Percentiles rank a stretch among this genome's conserved stretches.
Conservation (phyloP, 2,888 invertebrate species). For the Apamea epomidion region DNA sequence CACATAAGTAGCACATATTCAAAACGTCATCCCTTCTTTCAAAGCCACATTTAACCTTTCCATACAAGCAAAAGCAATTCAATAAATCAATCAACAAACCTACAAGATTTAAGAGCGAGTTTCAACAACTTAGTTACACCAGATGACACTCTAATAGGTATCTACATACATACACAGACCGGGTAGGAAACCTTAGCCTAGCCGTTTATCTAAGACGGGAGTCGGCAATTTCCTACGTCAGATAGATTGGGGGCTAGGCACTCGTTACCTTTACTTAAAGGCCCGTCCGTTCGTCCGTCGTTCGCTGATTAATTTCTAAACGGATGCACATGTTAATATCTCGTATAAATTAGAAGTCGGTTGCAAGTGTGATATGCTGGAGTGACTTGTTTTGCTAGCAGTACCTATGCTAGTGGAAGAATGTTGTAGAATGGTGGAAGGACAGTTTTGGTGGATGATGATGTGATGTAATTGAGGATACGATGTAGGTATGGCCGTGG, state of each 20-base stretch:
- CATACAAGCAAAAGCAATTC: conserved; percentile 8
- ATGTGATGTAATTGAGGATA: conserved; percentile 15
- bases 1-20: not conserved
- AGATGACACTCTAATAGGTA: conserved; percentile 69
- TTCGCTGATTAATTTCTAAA: conserved; percentile 80
- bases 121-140: conserved; percentile 52
- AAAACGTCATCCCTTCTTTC: not conserved
- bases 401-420: not conserved
- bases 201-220: conserved; percentile 85
- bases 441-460: conserved; percentile 17
- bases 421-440: conserved; percentile 32
- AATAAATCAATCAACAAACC: conserved; percentile 52
- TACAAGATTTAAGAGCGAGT: conserved; percentile 43
- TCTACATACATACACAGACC: conserved; percentile 54
- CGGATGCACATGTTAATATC: conserved; percentile 74
- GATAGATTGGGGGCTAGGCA: conserved; percentile 84
- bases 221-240: conserved; percentile 87
- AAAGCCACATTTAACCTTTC: conserved; percentile 11
- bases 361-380: conserved; percentile 37
- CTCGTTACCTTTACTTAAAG: conserved; percentile 77
- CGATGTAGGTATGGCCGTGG: not conserved
- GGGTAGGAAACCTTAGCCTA: conserved; percentile 74
- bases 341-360: conserved; percentile 74
- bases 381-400: conserved; percentile 20
- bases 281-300: conserved; percentile 74